Percentiles rank a stretch among this genome's conserved stretches.
phyloP scores from a whole-genome alignment of 2,797 vertebrate genomes.

The Phataginus tetradactyla region DNA sequence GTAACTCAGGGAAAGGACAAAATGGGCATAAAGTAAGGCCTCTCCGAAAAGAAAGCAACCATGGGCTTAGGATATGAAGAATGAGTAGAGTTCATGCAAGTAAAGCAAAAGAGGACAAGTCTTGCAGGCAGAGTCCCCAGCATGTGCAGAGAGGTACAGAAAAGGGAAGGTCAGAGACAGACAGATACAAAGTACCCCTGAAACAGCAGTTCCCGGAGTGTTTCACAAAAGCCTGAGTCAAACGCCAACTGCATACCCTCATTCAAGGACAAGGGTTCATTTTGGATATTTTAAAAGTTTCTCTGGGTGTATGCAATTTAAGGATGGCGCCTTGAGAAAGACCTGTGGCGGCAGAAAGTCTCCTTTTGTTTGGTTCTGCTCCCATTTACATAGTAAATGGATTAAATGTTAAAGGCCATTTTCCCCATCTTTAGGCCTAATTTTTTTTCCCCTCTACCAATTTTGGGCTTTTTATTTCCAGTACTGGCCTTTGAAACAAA shows the following conservation, averaged over 20 bases:
- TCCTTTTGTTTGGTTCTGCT: constrained; percentile 31
- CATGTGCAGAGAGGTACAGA: neutral
- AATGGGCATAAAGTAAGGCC: neutral
- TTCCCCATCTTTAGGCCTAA: neutral
- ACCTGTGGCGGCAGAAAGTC: neutral
- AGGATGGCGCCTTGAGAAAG: neutral
- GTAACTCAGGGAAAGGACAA: neutral
- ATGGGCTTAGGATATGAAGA: neutral
- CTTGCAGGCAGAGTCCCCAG: neutral
- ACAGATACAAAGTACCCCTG: neutral
- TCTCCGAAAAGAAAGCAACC: neutral
- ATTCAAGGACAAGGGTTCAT: neutral
- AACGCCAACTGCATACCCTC: neutral
- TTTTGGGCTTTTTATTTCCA: neutral
- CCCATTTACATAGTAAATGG: neutral
- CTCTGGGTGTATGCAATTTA: neutral
- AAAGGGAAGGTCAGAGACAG: neutral
- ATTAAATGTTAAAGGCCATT: constrained; percentile 5
- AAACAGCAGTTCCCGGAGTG: neutral
- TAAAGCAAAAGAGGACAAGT: neutral
- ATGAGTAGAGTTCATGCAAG: neutral
- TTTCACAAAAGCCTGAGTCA: neutral
- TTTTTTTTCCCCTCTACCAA: neutral
- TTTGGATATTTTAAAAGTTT: neutral
- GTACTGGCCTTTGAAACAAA: neutral